Conservation (phyloP, 2,113 vertebrate species). For the Siphamia tubifer region DNA sequence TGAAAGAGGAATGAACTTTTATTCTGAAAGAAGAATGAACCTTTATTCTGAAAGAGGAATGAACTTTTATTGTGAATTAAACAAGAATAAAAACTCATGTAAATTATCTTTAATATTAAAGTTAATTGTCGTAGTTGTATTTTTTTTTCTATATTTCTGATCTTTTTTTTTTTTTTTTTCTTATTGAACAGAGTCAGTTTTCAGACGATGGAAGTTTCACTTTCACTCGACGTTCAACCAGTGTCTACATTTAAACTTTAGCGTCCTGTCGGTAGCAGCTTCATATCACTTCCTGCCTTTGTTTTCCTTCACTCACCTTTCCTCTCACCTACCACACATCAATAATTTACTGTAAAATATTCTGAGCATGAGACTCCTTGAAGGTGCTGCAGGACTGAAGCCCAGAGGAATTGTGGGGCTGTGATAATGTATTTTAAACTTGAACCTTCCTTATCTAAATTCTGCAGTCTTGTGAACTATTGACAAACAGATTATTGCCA, state of each 20-base stretch:
- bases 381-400: slow-evolving; percentile 61
- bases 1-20: too few species aligned
- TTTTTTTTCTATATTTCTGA: too few species aligned
- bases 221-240: neutral
- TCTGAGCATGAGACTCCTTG: slow-evolving; percentile 71
- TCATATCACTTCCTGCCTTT: slow-evolving; percentile 45
- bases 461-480: slow-evolving; percentile 82
- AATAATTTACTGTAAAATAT: slow-evolving; percentile 71
- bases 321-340: slow-evolving; percentile 32
- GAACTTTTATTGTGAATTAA: too few species aligned
- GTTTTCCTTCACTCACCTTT: slow-evolving; percentile 61
- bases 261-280: slow-evolving; percentile 14
- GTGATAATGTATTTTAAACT: slow-evolving; percentile 80
- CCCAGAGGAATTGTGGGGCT: slow-evolving; percentile 57
- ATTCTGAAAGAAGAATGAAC: too few species aligned
- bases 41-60: too few species aligned
- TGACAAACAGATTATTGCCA: slow-evolving; percentile 86
- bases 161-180: too few species aligned
- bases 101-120: too few species aligned
- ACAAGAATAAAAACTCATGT: too few species aligned
- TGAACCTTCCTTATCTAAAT: slow-evolving; percentile 84
- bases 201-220: too few species aligned
- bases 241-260: slow-evolving; percentile 36
- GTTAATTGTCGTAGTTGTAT: too few species aligned
- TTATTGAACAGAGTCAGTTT: too few species aligned